A percentile compares a stretch with the other conserved stretches of the same genome.
phyloP scores from a whole-genome alignment of 2,888 invertebrate genomes.

The Syrphus vitripennis region DNA sequence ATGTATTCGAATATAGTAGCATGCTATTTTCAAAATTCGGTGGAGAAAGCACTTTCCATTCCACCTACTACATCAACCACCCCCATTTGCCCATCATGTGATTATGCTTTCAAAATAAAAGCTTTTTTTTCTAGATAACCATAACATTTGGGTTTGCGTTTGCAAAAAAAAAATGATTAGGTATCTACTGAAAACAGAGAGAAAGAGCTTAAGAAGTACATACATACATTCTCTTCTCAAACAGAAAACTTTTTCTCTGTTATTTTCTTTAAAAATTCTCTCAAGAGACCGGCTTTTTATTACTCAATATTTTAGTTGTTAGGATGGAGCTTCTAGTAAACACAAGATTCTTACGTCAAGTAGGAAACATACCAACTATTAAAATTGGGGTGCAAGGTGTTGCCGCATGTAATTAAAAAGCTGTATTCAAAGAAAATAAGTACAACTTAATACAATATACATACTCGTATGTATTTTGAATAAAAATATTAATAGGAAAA shows the following conservation, averaged over 20 bases:
- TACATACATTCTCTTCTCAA: background rate
- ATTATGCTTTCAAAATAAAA: constrained; percentile 23
- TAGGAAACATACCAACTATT: background rate
- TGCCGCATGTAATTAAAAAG: background rate
- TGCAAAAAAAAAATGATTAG: too few species aligned
- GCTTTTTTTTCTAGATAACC: background rate
- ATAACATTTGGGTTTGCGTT: constrained; percentile 19
- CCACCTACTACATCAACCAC: background rate
- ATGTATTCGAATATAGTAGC: constrained; percentile 23
- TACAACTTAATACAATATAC: too few species aligned
- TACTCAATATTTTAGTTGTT: background rate
- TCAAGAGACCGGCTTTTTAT: constrained; percentile 53
- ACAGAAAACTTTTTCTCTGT: background rate
- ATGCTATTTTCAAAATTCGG: constrained; percentile 54
- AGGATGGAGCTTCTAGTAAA: constrained; percentile 10
- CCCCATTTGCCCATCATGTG: background rate
- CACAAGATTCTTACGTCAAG: background rate
- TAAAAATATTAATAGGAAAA: too few species aligned
- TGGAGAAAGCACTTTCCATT: constrained; percentile 50
- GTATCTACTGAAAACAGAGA: background rate
- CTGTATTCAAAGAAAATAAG: too few species aligned
- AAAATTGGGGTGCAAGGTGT: background rate
- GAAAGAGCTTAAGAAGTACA: background rate
- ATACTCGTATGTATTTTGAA: too few species aligned
- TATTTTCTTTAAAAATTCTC: background rate